Conservation (phyloP, 2,113 vertebrate genomes). For the Callaeas wilsoni region DNA sequence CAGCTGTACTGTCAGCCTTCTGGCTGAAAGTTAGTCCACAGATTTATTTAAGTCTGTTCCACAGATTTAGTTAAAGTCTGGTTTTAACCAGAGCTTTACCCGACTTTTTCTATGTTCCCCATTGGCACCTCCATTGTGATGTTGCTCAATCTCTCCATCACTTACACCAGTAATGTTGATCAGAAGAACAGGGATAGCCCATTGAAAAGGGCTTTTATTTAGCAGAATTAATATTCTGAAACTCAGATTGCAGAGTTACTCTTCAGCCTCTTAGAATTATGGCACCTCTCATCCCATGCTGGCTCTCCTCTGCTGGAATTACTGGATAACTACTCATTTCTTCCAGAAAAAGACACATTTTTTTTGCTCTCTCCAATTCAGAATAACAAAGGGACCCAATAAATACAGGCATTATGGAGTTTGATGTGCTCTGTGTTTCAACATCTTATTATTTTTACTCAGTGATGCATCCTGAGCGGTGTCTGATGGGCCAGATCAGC, state of each 20-base stretch:
- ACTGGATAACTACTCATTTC: background rate
- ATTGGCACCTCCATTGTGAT: accelerated
- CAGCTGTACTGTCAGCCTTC: background rate
- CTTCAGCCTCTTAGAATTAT: background rate
- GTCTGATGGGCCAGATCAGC: too few relatives aligned
- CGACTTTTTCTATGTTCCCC: accelerated
- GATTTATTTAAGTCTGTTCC: background rate
- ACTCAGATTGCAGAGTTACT: background rate
- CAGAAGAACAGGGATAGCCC: too few relatives aligned
- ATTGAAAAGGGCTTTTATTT: background rate
- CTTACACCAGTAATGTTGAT: accelerated
- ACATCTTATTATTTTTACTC: background rate
- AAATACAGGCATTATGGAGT: background rate
- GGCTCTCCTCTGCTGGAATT: background rate
- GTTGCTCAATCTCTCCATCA: background rate
- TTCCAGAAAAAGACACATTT: background rate
- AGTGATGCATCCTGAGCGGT: background rate
- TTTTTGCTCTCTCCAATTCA: background rate
- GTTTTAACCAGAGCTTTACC: background rate
- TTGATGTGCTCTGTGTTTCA: background rate
- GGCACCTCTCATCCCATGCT: accelerated
- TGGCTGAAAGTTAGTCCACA: background rate
- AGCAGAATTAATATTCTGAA: background rate
- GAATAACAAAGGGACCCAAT: background rate
- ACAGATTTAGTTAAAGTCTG: background rate